Percentiles rank a stretch among this genome's conserved stretches.
phyloP scores from a whole-genome alignment of 2,797 vertebrate species.

The Anabas testudineus region DNA sequence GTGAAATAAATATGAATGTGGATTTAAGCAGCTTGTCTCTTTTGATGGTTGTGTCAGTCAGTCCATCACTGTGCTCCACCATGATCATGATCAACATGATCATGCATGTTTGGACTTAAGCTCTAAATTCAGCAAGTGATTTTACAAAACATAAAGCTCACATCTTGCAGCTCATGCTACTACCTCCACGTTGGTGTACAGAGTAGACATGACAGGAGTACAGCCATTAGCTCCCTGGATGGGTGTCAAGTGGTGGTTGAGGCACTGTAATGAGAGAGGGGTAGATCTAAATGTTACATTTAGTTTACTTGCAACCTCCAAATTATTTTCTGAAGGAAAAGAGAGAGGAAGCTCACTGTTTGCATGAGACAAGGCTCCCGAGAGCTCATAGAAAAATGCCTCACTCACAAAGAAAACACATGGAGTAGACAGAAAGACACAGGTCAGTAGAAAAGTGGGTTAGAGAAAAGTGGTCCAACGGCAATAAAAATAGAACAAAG shows the following conservation, averaged over 20 bases:
- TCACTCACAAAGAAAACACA: constrained; percentile 53
- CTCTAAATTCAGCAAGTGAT: background rate
- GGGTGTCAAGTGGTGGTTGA: constrained; percentile 58
- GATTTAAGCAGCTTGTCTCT: background rate
- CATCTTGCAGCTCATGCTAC: background rate
- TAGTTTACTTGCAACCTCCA: constrained; percentile 42
- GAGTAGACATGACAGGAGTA: constrained; percentile 9
- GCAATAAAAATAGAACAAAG: constrained; percentile 30
- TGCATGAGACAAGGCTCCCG: constrained; percentile 28
- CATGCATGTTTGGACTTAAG: background rate
- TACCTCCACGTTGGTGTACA: constrained; percentile 2
- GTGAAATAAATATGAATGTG: constrained; percentile 55
- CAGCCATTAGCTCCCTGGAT: constrained; percentile 26
- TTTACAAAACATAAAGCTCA: background rate
- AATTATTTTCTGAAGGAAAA: constrained; percentile 60
- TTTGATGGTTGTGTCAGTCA: background rate
- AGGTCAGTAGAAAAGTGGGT: background rate
- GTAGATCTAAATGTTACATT: constrained; percentile 44
- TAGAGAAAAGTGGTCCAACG: constrained; percentile 4
- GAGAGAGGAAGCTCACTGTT: constrained; percentile 25
- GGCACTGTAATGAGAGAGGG: constrained; percentile 62
- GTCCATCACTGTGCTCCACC: too few species aligned
- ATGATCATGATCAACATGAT: too few species aligned
- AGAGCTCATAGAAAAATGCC: constrained; percentile 44
- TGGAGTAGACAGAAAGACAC: constrained; percentile 8